Percentiles rank a stretch among this genome's conserved stretches.
Evolutionary conservation across 2,797 vertebrate genomes (phyloP).

Genomic region (Argentina silus): DNA sequence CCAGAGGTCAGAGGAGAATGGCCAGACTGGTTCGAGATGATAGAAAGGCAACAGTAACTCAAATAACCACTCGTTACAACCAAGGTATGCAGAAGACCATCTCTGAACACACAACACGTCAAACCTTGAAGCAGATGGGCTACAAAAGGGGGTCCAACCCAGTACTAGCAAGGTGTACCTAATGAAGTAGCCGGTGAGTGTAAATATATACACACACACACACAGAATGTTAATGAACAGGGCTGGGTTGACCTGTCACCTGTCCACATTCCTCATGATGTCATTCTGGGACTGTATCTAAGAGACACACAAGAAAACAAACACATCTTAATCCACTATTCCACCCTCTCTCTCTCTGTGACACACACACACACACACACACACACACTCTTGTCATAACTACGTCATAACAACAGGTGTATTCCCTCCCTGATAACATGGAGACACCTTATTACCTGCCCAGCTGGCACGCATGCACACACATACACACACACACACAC

Average conservation of each 20-base stretch:
- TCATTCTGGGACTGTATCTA: constrained; percentile 12
- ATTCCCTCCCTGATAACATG: constrained; percentile 24
- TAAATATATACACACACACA: too few species aligned
- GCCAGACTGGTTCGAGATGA: too few species aligned
- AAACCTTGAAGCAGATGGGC: too few species aligned
- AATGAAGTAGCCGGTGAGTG: too few species aligned
- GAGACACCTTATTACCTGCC: constrained; percentile 6
- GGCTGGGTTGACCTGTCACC: background rate
- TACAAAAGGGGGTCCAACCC: too few species aligned
- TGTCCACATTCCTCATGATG: background rate
- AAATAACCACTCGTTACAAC: too few species aligned
- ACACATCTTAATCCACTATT: constrained; percentile 3
- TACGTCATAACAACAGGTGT: background rate
- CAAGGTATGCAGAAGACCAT: too few species aligned
- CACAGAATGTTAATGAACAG: background rate
- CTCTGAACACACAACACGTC: too few species aligned
- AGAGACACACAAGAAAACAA: constrained; percentile 15
- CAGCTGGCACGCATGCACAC: constrained; percentile 7
- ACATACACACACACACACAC: constrained; percentile 6
- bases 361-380: constrained; percentile 11
- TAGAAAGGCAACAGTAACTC: too few species aligned
- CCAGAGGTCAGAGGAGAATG: too few species aligned
- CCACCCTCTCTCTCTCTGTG: background rate
- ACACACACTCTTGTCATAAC: background rate
- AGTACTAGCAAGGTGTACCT: too few species aligned